These are phyloP conservation scores for Adela reaumurella DNA, from an alignment of 2,888 invertebrate species.

Conservation along the genomic window DNA sequence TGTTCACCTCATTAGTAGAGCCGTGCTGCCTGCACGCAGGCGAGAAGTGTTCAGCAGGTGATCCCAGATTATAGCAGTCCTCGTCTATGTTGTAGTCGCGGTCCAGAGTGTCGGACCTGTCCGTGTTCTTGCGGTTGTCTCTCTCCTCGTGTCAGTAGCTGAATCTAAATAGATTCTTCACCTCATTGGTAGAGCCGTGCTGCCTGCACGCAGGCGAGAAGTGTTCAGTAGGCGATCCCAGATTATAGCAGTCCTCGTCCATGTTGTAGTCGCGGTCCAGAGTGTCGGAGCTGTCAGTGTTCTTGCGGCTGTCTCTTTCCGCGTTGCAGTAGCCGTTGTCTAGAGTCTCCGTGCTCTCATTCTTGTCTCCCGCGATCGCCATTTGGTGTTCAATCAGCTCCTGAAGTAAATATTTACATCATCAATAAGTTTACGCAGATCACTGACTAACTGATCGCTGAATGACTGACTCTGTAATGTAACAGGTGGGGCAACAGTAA, in stretches of 20 bases:
- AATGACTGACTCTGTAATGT: no score
- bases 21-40: no score
- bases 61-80: no score
- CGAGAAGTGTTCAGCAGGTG: no score
- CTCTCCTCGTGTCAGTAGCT: slow-evolving; percentile 37
- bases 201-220: no score
- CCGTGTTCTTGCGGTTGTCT: slow-evolving; percentile 35
- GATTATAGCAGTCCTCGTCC: slow-evolving; percentile 34
- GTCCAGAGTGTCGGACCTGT: neutral
- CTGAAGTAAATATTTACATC: neutral
- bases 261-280: slow-evolving; percentile 36
- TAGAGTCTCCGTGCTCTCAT: slow-evolving; percentile 33
- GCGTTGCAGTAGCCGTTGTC: slow-evolving; percentile 34
- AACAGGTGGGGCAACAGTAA: no score
- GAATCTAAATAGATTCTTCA: slow-evolving; percentile 12
- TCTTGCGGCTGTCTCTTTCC: slow-evolving; percentile 38
- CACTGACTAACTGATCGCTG: no score
- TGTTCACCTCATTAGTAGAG: no score
- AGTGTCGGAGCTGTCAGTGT: slow-evolving; percentile 43
- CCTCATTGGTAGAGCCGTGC: slow-evolving; percentile 17
- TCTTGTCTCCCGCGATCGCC: slow-evolving; percentile 23
- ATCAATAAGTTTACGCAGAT: no score
- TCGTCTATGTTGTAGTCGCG: slow-evolving; percentile 8
- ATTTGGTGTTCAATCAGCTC: neutral
- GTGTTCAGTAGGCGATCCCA: slow-evolving; percentile 16